phyloP scores from a whole-genome alignment of 2,888 invertebrate species.

The Neoascia interrupta region DNA sequence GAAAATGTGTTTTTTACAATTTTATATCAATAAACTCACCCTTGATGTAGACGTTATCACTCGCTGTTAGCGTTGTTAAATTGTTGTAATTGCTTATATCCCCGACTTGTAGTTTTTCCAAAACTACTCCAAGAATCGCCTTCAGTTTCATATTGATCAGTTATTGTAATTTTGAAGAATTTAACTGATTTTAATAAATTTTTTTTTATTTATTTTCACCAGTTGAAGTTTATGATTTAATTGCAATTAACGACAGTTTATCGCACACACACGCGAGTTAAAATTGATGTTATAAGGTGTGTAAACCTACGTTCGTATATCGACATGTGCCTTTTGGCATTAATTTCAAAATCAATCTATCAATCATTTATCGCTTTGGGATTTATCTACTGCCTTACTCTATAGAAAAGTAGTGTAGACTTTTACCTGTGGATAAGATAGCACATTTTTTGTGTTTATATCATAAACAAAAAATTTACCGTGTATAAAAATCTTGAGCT shows the following conservation, averaged over 20 bases:
- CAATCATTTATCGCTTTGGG: conserved; percentile 44
- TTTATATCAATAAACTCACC: too few species aligned
- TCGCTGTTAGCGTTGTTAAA: conserved; percentile 15
- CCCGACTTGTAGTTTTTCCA: conserved; percentile 66
- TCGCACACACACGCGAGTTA: not conserved
- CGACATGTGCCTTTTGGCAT: conserved; percentile 46
- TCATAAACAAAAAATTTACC: too few species aligned
- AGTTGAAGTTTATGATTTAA: not conserved
- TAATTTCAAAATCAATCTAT: conserved; percentile 53
- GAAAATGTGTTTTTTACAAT: too few species aligned
- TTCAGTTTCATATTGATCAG: conserved; percentile 61
- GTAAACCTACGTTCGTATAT: too few species aligned
- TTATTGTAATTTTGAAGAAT: not conserved
- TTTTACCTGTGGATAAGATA: conserved; percentile 47
- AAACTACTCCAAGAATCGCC: conserved; percentile 61
- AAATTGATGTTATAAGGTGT: too few species aligned
- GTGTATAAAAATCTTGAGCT: too few species aligned
- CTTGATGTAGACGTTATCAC: conserved; percentile 48
- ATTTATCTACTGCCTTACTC: conserved; percentile 11
- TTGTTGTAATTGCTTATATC: conserved; percentile 36
- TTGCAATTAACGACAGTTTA: not conserved
- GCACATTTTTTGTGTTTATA: conserved; percentile 1
- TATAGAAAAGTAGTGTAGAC: not conserved
- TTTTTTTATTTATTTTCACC: not conserved
- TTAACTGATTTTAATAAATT: too few species aligned